Conservation (phyloP, 2,113 vertebrate genomes). For the Rousettus leschenaultii region DNA sequence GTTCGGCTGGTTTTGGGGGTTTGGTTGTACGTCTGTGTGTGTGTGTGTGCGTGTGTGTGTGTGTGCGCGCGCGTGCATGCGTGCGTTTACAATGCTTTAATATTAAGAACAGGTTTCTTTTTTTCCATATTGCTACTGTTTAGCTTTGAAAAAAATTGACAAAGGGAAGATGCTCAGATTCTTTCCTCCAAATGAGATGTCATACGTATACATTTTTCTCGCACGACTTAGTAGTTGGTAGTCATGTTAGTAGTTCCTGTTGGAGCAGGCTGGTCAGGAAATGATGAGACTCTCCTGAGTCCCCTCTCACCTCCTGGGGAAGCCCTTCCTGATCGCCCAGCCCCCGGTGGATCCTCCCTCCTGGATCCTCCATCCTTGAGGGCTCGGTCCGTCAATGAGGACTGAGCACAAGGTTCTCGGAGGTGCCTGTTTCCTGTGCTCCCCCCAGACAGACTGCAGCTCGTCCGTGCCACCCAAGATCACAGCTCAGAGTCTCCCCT, state of each 20-base stretch:
- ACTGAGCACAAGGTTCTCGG: background rate
- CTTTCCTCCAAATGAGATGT: background rate
- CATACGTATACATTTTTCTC: background rate
- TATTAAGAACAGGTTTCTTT: background rate
- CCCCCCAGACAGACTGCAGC: background rate
- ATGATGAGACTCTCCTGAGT: fast-evolving
- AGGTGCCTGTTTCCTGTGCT: background rate
- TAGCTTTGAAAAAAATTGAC: background rate
- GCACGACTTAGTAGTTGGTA: background rate
- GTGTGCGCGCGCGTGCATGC: background rate
- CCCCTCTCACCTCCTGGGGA: background rate
- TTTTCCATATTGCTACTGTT: background rate
- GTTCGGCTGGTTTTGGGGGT: background rate
- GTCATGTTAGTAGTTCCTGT: background rate
- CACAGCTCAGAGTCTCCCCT: background rate
- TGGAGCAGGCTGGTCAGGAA: background rate
- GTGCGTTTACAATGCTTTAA: background rate
- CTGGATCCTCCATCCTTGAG: background rate
- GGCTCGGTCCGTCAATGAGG: background rate
- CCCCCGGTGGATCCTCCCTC: background rate
- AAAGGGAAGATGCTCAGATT: background rate
- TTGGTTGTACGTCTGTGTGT: background rate
- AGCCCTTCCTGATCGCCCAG: background rate
- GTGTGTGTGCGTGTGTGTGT: background rate
- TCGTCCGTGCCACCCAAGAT: background rate